Evolutionary conservation across 35 echinoderm and acorn worm genomes (phyloP), one percentile per base, ranked within the genome.

Genomic region (Amphiura filiformis): DNA sequence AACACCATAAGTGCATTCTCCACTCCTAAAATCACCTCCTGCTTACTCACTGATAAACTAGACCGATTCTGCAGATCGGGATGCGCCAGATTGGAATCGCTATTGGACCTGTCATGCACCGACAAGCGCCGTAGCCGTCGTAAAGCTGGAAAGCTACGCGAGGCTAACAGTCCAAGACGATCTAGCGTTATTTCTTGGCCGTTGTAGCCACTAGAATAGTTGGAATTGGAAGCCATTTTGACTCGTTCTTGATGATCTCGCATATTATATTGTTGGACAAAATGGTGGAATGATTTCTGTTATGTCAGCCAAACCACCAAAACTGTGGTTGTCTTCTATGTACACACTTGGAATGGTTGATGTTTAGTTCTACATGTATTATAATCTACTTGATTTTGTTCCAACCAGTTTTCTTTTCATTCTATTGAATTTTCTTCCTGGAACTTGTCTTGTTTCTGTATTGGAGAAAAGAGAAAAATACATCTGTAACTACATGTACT

Each of bases 91-190:
- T 89, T 92, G 32, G 96, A 94, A 56, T 99, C 96, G 75, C 96
- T 99, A 87, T 88, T 94, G 23, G 93, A 94, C 39, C 96, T 86
- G 83, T 99, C 93, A 31, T 99, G 96, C 13, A 92, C 93, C 0
- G 92, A 92, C 52, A 99, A 83, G 14, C 92, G 87, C 11, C 92
- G 79, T 22, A 97, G 80, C 38, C 89, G 79, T 38, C 92, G 88
- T 31, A 97, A 82, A 2, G 94, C 65, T 7, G 95, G 91, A 23
- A 80, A 88, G n/a, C 64, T 57, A 39, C 82, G 78, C 1, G 84
- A 84, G 49, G 86, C 34, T 35, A 91, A 92, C 77, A 96, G 86
- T 34, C 94, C 94, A 32, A 96, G 75, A 1, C 94, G 94, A 44
- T 96, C 94, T 31, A 89, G 86, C 44, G 56, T 26, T 39, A 70